A percentile compares a stretch with the other conserved stretches of the same genome.
These are phyloP conservation scores for Tychaedon coryphoeus DNA, from an alignment of 2,113 vertebrate genomes.

Conservation along the genomic window DNA sequence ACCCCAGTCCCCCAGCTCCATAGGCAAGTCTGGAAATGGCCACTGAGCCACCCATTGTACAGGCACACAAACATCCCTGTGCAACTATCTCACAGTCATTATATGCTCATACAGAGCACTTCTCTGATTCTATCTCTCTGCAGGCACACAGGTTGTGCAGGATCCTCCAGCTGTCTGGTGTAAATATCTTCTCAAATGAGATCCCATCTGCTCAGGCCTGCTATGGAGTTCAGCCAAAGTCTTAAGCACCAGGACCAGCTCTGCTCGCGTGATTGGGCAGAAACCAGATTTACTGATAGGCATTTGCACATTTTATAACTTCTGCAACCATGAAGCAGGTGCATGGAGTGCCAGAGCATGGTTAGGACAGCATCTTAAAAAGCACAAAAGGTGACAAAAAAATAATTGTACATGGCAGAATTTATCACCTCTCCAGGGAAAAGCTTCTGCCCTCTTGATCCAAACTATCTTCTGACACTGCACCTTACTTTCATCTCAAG, in stretches of 20 bases:
- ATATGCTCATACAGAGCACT: not conserved
- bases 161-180: not conserved
- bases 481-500: not conserved
- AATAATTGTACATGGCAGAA: not conserved
- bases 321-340: not conserved
- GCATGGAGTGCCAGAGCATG: not conserved
- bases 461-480: not conserved
- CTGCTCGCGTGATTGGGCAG: not conserved
- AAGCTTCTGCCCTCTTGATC: not conserved
- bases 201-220: not conserved
- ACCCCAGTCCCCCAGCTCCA: not conserved
- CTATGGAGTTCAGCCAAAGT: not conserved
- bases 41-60: rapidly evolving
- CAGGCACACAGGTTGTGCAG: not conserved
- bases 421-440: not conserved
- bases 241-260: not conserved
- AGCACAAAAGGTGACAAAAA: not conserved
- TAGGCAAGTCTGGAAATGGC: not conserved
- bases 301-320: not conserved
- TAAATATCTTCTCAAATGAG: not conserved
- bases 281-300: not conserved
- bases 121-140: not conserved
- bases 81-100: not conserved
- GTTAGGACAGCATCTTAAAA: not conserved
- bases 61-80: not conserved